Percentiles rank a stretch among this genome's conserved stretches.
Evolutionary conservation across 2,888 invertebrate genomes (phyloP).

Genomic region (Andrena hattorfiana): DNA sequence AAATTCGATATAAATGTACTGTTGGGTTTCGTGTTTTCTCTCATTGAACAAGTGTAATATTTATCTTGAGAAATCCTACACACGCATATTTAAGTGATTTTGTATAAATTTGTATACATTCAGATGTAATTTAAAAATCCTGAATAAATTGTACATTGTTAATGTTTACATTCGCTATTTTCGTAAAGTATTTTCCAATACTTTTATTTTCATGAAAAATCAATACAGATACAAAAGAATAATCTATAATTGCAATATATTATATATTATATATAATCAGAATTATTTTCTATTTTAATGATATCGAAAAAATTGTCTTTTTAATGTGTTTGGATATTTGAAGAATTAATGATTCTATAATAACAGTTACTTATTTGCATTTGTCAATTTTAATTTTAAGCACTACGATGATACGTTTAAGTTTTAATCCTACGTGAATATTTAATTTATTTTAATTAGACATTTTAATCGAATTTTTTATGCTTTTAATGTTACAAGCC

Average conservation of each 20-base stretch:
- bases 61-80: background rate
- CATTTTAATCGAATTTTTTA: background rate
- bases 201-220: background rate
- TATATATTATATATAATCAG: slow-evolving; percentile 1
- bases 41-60: background rate
- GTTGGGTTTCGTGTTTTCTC: slow-evolving; percentile 3
- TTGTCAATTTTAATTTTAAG: background rate
- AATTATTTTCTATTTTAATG: background rate
- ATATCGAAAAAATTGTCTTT: background rate
- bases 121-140: slow-evolving; percentile 1
- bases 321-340: background rate
- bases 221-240: background rate
- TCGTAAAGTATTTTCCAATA: background rate
- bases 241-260: background rate
- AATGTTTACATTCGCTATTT: background rate
- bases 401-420: background rate
- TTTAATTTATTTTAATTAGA: background rate
- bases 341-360: background rate
- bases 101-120: slow-evolving; percentile 6
- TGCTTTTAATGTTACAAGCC: no score
- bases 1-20: background rate
- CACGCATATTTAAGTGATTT: background rate
- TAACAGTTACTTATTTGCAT: background rate
- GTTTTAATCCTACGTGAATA: background rate
- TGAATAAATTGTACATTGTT: background rate